Evolutionary conservation across 2,888 invertebrate genomes (phyloP).

Genomic region (Synanthedon formicaeformis): DNA sequence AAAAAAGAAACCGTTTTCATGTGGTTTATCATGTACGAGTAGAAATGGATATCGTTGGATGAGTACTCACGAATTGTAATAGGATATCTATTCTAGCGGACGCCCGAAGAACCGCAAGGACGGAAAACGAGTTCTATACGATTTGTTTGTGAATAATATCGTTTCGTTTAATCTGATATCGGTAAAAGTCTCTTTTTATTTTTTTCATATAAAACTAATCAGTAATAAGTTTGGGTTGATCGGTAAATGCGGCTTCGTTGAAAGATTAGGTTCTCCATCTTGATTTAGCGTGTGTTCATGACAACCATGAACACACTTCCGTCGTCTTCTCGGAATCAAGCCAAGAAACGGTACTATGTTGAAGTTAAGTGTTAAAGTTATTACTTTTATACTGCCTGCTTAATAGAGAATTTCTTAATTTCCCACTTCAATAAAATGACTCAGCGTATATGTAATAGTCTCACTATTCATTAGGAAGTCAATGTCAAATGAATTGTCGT

Average conservation of each 20-base stretch:
- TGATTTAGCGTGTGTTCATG: no score
- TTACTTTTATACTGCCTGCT: no score
- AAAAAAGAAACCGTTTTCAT: not conserved
- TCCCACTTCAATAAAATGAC: constrained; percentile 8
- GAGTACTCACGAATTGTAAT: constrained; percentile 1
- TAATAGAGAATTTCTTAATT: constrained; percentile 1
- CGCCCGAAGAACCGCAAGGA: constrained; percentile 2
- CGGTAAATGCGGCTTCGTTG: no score
- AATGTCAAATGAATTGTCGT: constrained; percentile 13
- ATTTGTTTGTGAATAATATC: not conserved
- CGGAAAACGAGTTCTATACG: not conserved
- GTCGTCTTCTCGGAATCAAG: no score
- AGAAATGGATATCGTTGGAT: not conserved
- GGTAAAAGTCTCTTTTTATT: no score
- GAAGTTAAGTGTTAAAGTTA: no score
- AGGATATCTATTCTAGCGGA: not conserved
- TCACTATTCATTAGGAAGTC: constrained; percentile 12
- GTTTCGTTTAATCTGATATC: not conserved
- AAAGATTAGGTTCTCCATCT: no score
- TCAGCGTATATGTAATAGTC: constrained; percentile 8
- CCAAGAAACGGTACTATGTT: no score
- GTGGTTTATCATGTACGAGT: not conserved
- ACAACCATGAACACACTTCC: no score
- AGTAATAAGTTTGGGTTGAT: no score
- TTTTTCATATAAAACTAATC: no score